phyloP scores from a whole-genome alignment of 1,140 invertebrate genomes.

The Drosophila funebris region DNA sequence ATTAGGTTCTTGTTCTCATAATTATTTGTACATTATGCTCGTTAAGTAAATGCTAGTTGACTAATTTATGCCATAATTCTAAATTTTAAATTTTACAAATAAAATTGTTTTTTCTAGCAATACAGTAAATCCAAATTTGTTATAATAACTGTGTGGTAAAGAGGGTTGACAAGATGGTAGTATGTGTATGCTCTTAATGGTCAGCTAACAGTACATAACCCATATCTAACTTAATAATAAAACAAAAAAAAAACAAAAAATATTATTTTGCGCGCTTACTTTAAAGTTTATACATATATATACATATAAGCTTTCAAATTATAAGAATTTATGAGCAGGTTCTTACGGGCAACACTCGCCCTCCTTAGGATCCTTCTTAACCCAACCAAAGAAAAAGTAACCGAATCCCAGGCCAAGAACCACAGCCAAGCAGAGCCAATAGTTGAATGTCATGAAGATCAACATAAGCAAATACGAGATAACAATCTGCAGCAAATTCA shows the following conservation, averaged over 20 bases:
- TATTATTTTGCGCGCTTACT: constrained; percentile 1
- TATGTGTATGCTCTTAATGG: constrained; percentile 29
- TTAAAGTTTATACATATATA: constrained; percentile 1
- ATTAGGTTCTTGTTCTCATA: constrained; percentile 68
- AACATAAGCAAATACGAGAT: constrained; percentile 97
- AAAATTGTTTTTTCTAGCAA: constrained; percentile 68
- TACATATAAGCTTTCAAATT: not conserved
- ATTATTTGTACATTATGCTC: constrained; percentile 78
- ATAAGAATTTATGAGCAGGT: too few species aligned
- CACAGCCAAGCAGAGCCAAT: constrained; percentile 95
- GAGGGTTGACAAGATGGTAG: constrained; percentile 38
- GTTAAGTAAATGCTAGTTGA: constrained; percentile 71
- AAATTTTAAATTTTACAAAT: constrained; percentile 57
- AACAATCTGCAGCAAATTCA: constrained; percentile 95
- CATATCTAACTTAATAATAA: constrained; percentile 1
- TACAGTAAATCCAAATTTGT: constrained; percentile 2
- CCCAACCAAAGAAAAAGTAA: constrained; percentile 97
- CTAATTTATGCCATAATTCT: constrained; percentile 70
- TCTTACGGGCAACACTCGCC: constrained; percentile 64
- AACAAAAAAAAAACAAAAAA: constrained; percentile 21
- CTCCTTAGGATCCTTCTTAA: constrained; percentile 62
- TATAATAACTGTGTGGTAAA: constrained; percentile 61
- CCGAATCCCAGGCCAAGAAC: constrained; percentile 94
- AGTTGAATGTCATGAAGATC: constrained; percentile 99
- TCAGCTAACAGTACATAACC: too few species aligned